Base-by-base conservation (phyloP, 1,140 invertebrate species). In the Dendrolimus punctatus region DNA sequence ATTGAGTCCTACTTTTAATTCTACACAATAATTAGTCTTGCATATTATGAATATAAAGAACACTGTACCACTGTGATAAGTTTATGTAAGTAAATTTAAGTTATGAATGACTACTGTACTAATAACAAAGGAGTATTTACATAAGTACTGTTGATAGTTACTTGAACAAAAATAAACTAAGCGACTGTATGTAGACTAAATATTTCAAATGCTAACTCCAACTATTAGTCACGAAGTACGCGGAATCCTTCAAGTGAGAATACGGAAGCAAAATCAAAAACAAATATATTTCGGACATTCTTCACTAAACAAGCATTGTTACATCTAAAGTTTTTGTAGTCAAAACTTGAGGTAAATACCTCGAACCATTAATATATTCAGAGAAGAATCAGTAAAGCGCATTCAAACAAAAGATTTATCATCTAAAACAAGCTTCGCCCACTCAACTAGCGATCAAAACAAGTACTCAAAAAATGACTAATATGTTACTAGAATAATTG, bases 391-490 rank as follows among this genome's bases (percentile, higher is more conserved):
- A 38, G 23, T 48, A 48, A 48, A 48, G 49, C 57, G 54, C 36
- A 46, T 49, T 37, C 66, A 76, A 79, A 79, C 76, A 79, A 78
- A 76, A 76, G 72, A 66, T 68, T 68, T 68, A 64, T 71, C 58
- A 43, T 40, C 43, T 60, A 58, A 74, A 74, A 73, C 73, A 66
- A 71, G 65, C 60, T 64, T 75, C 74, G 68, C 76, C 76, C 78
- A 79, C 78, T 68, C 78, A 74, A 71, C 58, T 55, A 55, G 66
- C 60, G 58, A 69, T 71, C 64, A 65, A 62, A 68, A 69, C 23
- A 54, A 44, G 45, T 42, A 36, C 10, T 8, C 51, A 39, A 40
- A 50, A 45, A n/a, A 46, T 40, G 53, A 40, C 37, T 43, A 49
- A 43, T 39, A 50, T n/a, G 23, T 49, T 6, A 10, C 23, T n/a